Evolutionary conservation across 2,888 invertebrate genomes (phyloP).

Genomic region (Pollenia angustigena): DNA sequence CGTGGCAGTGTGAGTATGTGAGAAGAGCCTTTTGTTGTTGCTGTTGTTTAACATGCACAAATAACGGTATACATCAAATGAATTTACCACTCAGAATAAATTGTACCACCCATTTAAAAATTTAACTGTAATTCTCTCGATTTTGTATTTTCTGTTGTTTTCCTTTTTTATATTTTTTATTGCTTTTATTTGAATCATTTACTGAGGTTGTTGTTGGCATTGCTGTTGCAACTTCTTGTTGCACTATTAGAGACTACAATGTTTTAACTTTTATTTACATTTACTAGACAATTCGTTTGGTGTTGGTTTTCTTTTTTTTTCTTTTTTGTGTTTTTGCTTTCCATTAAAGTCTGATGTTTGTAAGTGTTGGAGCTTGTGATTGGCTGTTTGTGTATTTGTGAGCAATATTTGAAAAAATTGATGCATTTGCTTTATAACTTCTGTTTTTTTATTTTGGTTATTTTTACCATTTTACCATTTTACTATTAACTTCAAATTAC

Average conservation of each 20-base stretch:
- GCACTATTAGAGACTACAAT: conserved; percentile 63
- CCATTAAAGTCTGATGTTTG: not conserved
- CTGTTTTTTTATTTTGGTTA: conserved; percentile 8
- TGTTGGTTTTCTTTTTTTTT: conserved; percentile 32
- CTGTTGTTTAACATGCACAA: conserved; percentile 36
- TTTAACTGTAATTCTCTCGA: conserved; percentile 60
- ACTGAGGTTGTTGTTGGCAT: conserved; percentile 31
- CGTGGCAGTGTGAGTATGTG: conserved; percentile 10
- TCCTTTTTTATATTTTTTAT: conserved; percentile 9
- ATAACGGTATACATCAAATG: conserved; percentile 65
- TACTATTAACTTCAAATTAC: conserved; percentile 55
- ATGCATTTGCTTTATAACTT: conserved; percentile 42
- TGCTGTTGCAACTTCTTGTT: conserved; percentile 64
- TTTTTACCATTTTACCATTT: conserved; percentile 29
- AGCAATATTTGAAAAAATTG: conserved; percentile 24
- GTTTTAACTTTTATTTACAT: conserved; percentile 69
- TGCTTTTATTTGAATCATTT: conserved; percentile 29
- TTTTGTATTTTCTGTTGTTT: conserved; percentile 14
- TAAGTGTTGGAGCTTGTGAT: not conserved
- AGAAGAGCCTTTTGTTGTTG: conserved; percentile 19
- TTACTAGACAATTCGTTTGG: conserved; percentile 58
- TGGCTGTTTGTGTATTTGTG: conserved; percentile 17
- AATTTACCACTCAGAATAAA: conserved; percentile 66
- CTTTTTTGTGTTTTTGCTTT: conserved; percentile 4
- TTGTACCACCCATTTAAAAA: conserved; percentile 63